A percentile compares a stretch with the other conserved stretches of the same genome.
Conservation (phyloP, 2,888 invertebrate species). For the Hypomecis punctinalis region DNA sequence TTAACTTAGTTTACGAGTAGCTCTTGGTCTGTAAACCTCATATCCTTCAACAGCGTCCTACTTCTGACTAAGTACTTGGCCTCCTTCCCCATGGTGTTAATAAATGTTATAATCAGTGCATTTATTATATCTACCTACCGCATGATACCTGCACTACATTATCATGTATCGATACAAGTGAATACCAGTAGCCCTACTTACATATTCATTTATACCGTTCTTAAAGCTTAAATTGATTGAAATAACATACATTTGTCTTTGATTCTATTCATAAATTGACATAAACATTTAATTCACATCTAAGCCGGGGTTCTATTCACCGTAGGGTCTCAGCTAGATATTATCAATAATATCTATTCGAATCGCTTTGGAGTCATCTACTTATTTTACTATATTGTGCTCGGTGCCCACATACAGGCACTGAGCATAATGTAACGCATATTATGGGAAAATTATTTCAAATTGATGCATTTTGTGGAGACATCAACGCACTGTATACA, state of each 20-base stretch:
- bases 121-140: background rate
- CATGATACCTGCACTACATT: background rate
- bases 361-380: slow-evolving; percentile 30
- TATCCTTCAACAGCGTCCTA: no score
- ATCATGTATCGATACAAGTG: background rate
- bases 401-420: slow-evolving; percentile 44
- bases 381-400: slow-evolving; percentile 40
- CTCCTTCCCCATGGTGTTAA: background rate
- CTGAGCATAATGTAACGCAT: slow-evolving; percentile 48
- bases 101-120: background rate
- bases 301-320: slow-evolving; percentile 14
- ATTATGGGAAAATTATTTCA: slow-evolving; percentile 72
- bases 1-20: no score
- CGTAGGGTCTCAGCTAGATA: slow-evolving; percentile 21
- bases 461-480: slow-evolving; percentile 53
- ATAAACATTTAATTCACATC: slow-evolving; percentile 29
- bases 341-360: slow-evolving; percentile 35
- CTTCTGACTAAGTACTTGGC: no score
- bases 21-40: no score
- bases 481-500: slow-evolving; percentile 33
- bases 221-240: slow-evolving; percentile 15
- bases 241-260: slow-evolving; percentile 22
- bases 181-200: slow-evolving; percentile 17
- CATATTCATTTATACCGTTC: slow-evolving; percentile 17
- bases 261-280: slow-evolving; percentile 33